Conservation (phyloP, 1,140 invertebrate species). For the Parasteatoda tepidariorum region DNA sequence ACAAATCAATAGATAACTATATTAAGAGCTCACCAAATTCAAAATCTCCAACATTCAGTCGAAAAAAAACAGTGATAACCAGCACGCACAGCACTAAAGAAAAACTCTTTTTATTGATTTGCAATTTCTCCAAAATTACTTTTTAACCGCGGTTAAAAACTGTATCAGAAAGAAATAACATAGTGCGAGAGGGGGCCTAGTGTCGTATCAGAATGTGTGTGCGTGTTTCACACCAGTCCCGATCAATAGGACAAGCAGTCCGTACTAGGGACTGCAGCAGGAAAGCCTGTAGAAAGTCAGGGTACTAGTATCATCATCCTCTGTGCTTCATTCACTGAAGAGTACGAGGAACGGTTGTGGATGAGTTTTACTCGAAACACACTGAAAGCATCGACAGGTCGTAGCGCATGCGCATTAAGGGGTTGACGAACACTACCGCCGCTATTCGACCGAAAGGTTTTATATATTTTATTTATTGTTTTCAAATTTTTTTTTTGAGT, state of each 20-base stretch:
- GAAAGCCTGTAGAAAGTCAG: slow-evolving; percentile 18
- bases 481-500: background rate
- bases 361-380: slow-evolving; percentile 3
- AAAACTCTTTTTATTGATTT: background rate
- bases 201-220: background rate
- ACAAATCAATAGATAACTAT: no score
- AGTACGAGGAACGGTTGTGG: slow-evolving; percentile 12
- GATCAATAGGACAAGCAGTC: slow-evolving; percentile 50
- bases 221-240: background rate
- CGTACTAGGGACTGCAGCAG: slow-evolving; percentile 32
- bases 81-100: no score
- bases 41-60: no score
- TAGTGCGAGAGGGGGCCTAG: background rate
- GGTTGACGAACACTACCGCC: background rate
- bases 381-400: slow-evolving; percentile 38
- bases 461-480: background rate
- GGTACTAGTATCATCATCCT: slow-evolving; percentile 8
- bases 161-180: slow-evolving; percentile 21
- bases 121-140: slow-evolving; percentile 11
- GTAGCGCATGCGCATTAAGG: slow-evolving; percentile 26
- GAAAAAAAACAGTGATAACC: no score
- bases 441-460: background rate
- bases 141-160: background rate
- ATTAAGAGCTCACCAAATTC: no score
- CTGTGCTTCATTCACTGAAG: background rate